Evolutionary conservation across 2,797 vertebrate species (phyloP).

Genomic region (Cynodonichthys magdalenae): DNA sequence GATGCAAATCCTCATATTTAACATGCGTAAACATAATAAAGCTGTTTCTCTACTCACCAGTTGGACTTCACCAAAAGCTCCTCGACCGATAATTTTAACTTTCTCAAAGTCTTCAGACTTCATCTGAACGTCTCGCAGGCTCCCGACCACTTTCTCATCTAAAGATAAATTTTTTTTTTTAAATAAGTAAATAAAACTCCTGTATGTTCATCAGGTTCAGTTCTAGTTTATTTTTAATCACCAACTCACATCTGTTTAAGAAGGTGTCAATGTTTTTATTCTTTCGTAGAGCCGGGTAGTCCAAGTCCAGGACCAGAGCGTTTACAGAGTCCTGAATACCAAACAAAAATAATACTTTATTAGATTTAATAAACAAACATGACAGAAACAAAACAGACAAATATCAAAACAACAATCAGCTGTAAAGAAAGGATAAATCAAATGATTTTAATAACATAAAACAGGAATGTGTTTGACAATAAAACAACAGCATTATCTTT

Average conservation of each 20-base stretch:
- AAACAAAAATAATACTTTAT: constrained; percentile 17
- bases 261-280: constrained; percentile 99
- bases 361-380: not conserved
- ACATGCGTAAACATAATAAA: too few relatives aligned
- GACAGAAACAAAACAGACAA: not conserved
- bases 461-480: not conserved
- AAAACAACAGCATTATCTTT: not conserved
- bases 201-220: not conserved
- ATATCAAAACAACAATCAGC: not conserved
- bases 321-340: constrained; percentile 92
- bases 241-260: constrained; percentile 95
- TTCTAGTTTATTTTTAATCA: not conserved
- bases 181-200: not conserved
- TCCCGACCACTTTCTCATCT: constrained; percentile 94
- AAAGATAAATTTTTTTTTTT: constrained; percentile 4
- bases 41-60: constrained; percentile 82
- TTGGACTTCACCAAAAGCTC: constrained; percentile 97
- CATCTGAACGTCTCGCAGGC: constrained; percentile 92
- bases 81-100: constrained; percentile 98
- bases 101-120: constrained; percentile 97
- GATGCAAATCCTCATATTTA: too few relatives aligned
- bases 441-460: not conserved
- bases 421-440: not conserved
- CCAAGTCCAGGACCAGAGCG: constrained; percentile 94
- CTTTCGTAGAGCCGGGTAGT: constrained; percentile 96